Percentiles rank a stretch among this genome's conserved stretches.
Evolutionary conservation across 1,140 invertebrate species (phyloP).

Genomic region (Rhopalosiphum maidis): DNA sequence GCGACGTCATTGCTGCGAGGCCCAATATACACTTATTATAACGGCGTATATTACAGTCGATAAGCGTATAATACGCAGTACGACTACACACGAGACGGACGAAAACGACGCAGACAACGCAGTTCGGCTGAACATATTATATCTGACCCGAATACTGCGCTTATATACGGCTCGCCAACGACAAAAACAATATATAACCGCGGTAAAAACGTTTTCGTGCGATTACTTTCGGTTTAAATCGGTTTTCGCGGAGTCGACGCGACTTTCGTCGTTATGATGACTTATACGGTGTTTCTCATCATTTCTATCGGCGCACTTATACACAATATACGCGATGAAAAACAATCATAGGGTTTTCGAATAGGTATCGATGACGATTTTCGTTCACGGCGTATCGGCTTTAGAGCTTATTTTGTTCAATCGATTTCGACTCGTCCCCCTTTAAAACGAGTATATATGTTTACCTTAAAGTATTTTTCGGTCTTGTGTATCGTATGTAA

Average conservation of each 20-base stretch:
- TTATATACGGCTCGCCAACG: background rate
- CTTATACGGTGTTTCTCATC: background rate
- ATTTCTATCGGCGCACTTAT: background rate
- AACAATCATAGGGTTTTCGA: background rate
- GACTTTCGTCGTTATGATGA: background rate
- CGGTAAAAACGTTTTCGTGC: background rate
- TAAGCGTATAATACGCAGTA: background rate
- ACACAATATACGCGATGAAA: background rate
- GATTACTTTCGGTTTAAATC: background rate
- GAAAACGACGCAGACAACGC: background rate
- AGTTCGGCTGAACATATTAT: background rate
- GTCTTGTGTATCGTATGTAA: background rate
- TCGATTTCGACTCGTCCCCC: background rate
- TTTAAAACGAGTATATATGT: background rate
- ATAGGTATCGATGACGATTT: background rate
- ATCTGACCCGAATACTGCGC: too few species aligned
- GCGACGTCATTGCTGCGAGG: background rate
- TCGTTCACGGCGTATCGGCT: background rate
- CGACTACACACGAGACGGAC: background rate
- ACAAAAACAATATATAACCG: background rate
- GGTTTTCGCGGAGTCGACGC: background rate
- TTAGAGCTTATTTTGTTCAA: background rate
- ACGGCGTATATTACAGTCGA: background rate
- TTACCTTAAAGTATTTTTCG: background rate
- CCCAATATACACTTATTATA: conserved; percentile 49